These are phyloP conservation scores for Diploptera punctata DNA, from an alignment of 2,888 invertebrate genomes.

Conservation along the genomic window DNA sequence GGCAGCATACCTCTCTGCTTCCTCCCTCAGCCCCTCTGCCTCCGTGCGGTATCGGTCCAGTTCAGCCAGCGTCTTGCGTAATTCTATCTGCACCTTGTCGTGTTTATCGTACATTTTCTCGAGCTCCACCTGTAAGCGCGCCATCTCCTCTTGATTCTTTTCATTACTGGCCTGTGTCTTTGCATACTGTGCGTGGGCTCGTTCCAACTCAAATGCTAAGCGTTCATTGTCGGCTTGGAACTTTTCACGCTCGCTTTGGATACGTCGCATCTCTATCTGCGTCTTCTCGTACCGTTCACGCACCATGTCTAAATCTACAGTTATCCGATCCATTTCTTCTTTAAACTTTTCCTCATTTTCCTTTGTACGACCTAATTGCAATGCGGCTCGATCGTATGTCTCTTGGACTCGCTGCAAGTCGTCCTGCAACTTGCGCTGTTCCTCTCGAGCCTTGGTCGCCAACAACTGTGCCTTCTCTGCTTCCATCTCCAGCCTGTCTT, in stretches of 20 bases:
- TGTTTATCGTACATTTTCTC: conserved; percentile 93
- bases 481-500: conserved; percentile 84
- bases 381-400: conserved; percentile 84
- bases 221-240: conserved; percentile 83
- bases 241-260: conserved; percentile 87
- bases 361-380: conserved; percentile 85
- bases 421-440: conserved; percentile 85
- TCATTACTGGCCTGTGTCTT: conserved; percentile 87
- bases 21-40: conserved; percentile 79
- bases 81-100: conserved; percentile 82
- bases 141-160: conserved; percentile 89
- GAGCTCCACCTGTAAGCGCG: conserved; percentile 83
- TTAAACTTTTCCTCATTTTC: conserved; percentile 92
- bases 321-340: conserved; percentile 77
- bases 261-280: conserved; percentile 81
- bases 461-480: conserved; percentile 83
- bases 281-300: conserved; percentile 88
- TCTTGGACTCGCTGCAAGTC: conserved; percentile 86
- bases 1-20: conserved; percentile 74
- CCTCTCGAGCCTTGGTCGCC: conserved; percentile 82
- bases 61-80: conserved; percentile 81
- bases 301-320: conserved; percentile 85
- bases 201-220: conserved; percentile 83
- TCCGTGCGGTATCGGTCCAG: conserved; percentile 73
- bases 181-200: conserved; percentile 84